Percentiles rank a stretch among this genome's conserved stretches.
These are phyloP conservation scores for Gonatopus flavifemur DNA, from an alignment of 1,140 invertebrate genomes.

Conservation along the genomic window DNA sequence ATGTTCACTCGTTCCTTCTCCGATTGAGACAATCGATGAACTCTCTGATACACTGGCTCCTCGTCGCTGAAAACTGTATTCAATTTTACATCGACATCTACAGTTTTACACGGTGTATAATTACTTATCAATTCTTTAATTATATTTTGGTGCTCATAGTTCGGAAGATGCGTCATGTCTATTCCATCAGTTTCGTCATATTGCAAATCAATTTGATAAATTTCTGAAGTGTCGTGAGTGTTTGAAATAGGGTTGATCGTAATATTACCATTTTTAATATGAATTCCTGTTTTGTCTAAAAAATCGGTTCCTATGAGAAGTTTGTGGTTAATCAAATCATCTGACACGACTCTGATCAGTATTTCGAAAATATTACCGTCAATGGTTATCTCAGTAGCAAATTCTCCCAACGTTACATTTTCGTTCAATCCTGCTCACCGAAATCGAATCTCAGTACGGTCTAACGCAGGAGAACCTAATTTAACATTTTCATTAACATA, in stretches of 20 bases:
- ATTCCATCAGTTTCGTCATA: neutral
- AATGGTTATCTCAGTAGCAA: no score
- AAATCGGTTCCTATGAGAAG: no score
- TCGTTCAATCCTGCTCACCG: no score
- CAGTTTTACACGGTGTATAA: neutral
- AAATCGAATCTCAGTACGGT: no score
- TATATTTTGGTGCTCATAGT: neutral
- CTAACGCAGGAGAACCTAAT: no score
- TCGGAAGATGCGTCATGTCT: neutral
- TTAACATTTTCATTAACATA: no score
- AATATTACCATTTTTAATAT: neutral
- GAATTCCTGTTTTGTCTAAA: no score
- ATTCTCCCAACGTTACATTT: no score
- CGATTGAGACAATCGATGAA: neutral
- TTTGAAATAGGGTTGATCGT: neutral
- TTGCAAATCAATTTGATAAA: constrained; percentile 4
- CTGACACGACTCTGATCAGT: no score
- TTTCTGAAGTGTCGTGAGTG: neutral
- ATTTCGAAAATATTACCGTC: no score
- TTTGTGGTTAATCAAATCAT: no score
- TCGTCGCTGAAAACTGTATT: constrained; percentile 1
- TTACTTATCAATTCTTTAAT: neutral
- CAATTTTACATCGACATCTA: neutral
- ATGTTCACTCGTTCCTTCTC: neutral
- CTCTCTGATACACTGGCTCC: constrained; percentile 2